Conservation (phyloP, 1,140 invertebrate species). For the Dinothrombium tinctorium region DNA sequence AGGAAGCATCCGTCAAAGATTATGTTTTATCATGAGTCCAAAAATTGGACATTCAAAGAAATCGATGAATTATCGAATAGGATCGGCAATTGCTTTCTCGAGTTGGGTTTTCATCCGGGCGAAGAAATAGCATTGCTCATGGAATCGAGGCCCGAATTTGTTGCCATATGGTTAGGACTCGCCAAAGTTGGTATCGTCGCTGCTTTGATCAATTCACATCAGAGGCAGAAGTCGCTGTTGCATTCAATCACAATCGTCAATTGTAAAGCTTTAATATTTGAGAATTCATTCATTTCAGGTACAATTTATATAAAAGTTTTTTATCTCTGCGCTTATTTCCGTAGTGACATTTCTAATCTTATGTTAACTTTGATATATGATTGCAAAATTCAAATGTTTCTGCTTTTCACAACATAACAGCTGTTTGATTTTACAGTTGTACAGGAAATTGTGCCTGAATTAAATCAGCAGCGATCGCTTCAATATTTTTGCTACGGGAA, state of each 20-base stretch:
- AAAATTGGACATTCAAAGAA: slow-evolving; percentile 49
- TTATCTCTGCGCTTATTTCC: not conserved
- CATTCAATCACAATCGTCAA: slow-evolving; percentile 19
- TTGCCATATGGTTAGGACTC: slow-evolving; percentile 62
- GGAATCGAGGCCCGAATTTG: slow-evolving; percentile 56
- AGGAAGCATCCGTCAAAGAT: slow-evolving; percentile 47
- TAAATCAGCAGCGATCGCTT: not conserved
- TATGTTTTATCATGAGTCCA: slow-evolving; percentile 50
- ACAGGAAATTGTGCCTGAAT: not conserved
- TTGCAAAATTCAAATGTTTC: not conserved
- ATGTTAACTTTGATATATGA: too few relatives aligned
- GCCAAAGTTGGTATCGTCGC: slow-evolving; percentile 19
- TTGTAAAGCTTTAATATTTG: slow-evolving; percentile 18
- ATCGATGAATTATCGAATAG: slow-evolving; percentile 47
- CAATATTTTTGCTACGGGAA: slow-evolving; percentile 4
- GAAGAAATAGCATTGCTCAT: slow-evolving; percentile 63
- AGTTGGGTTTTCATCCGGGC: slow-evolving; percentile 36
- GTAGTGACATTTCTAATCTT: too few relatives aligned
- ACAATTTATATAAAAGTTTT: not conserved
- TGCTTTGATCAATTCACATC: slow-evolving; percentile 19
- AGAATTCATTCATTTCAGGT: slow-evolving; percentile 18
- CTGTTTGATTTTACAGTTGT: slow-evolving; percentile 2
- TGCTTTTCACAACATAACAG: not conserved
- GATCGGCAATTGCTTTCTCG: slow-evolving; percentile 47
- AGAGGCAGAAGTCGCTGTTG: slow-evolving; percentile 14